These are phyloP conservation scores for Pygmarrhopalites habei DNA, from an alignment of 1,140 invertebrate species.

Conservation along the genomic window DNA sequence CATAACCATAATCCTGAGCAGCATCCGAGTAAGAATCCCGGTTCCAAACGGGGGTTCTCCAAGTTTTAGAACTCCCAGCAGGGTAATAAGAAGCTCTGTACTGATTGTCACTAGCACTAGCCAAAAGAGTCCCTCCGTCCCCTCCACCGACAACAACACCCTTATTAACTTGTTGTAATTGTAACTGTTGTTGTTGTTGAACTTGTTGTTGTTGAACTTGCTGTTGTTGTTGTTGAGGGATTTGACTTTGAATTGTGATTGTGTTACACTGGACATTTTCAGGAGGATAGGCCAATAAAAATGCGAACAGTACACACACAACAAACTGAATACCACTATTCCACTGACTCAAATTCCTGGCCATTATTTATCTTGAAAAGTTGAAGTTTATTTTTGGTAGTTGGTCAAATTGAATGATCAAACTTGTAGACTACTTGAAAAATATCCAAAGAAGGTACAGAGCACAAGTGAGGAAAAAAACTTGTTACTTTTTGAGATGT, in stretches of 20 bases:
- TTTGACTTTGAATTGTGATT: neutral
- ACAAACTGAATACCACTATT: no score
- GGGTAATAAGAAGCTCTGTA: conserved; percentile 18
- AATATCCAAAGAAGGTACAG: no score
- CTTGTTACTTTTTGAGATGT: neutral
- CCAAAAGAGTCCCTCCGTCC: neutral
- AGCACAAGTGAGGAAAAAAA: neutral
- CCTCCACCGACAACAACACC: neutral
- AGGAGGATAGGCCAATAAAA: neutral
- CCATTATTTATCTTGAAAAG: conserved; percentile 9
- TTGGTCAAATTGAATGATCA: neutral
- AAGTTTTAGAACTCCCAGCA: neutral
- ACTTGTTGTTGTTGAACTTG: neutral
- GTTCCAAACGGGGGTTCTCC: conserved; percentile 8
- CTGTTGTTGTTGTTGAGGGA: neutral
- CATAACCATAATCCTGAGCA: conserved; percentile 35
- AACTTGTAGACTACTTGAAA: no score
- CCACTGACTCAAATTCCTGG: neutral
- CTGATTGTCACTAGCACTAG: conserved; percentile 10
- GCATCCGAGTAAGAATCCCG: conserved; percentile 32
- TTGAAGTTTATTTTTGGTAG: neutral
- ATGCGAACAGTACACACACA: neutral
- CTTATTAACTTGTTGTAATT: neutral
- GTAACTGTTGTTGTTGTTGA: neutral
- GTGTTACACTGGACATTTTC: neutral